Conservation (phyloP, 2,888 invertebrate species). For the Dicyrtoma fusca region DNA sequence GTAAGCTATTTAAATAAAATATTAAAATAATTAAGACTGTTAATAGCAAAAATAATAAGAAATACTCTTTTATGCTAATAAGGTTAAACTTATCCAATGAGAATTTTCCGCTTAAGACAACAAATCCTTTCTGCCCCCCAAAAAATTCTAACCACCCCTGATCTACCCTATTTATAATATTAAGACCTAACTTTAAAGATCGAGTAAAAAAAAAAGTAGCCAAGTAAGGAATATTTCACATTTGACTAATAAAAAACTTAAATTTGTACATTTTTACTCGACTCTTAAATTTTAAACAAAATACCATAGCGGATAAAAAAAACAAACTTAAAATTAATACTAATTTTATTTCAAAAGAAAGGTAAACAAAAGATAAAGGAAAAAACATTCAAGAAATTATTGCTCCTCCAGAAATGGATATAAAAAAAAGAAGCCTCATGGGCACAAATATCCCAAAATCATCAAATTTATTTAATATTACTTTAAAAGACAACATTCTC, state of each 20-base stretch:
- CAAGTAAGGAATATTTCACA: constrained; percentile 66
- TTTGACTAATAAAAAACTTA: constrained; percentile 59
- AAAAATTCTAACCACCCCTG: constrained; percentile 64
- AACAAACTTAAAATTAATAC: constrained; percentile 63
- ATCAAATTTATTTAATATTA: constrained; percentile 20
- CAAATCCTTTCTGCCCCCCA: constrained; percentile 57
- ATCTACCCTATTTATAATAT: constrained; percentile 62
- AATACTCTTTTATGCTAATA: too few species aligned
- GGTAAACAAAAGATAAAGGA: constrained; percentile 58
- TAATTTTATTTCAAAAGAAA: constrained; percentile 58
- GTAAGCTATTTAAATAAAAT: constrained; percentile 55
- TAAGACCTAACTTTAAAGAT: constrained; percentile 62
- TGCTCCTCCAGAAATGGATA: constrained; percentile 29
- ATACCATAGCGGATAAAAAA: constrained; percentile 60
- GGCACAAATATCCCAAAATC: constrained; percentile 18
- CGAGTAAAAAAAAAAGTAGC: constrained; percentile 62
- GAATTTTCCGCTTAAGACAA: too few species aligned
- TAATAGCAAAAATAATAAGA: too few species aligned
- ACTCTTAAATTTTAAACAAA: constrained; percentile 60
- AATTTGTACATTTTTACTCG: constrained; percentile 58
- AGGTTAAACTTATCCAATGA: too few species aligned
- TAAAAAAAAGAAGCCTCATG: constrained; percentile 39
- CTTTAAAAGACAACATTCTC: constrained; percentile 57
- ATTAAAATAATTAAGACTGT: not conserved
- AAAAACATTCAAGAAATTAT: constrained; percentile 59